These are phyloP conservation scores for Synodontis membranacea DNA, from an alignment of 2,113 vertebrate genomes.

Conservation along the genomic window DNA sequence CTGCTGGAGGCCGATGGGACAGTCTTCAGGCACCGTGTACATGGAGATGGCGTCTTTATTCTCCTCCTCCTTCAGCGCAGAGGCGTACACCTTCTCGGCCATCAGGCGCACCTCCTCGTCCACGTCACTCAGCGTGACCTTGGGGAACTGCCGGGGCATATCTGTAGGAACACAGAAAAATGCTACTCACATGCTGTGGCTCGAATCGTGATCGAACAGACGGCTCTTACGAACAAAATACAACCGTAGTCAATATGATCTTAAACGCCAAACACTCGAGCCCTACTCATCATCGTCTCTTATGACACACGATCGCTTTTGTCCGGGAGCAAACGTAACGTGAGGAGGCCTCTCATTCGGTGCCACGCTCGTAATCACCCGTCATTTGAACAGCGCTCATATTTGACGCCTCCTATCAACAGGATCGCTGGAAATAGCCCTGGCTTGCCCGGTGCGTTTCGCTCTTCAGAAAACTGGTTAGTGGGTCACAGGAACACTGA, in stretches of 20 bases:
- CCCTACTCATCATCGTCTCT: background rate
- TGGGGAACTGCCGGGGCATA: conserved; percentile 87
- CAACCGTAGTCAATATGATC: background rate
- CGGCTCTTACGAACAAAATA: background rate
- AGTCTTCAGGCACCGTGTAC: conserved; percentile 90
- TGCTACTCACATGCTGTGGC: background rate
- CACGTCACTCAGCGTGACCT: conserved; percentile 81
- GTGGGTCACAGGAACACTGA: conserved; percentile 17
- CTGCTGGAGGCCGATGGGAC: conserved; percentile 93
- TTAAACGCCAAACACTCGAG: background rate
- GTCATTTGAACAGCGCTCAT: background rate
- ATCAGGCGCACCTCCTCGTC: conserved; percentile 86
- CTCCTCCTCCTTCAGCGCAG: conserved; percentile 89
- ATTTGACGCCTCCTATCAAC: conserved; percentile 20
- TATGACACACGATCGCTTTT: background rate
- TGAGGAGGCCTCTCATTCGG: background rate
- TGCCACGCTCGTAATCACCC: conserved; percentile 14
- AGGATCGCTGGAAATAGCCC: conserved; percentile 39
- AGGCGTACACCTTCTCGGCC: conserved; percentile 92
- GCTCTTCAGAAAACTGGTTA: conserved; percentile 38
- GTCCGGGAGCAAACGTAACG: background rate
- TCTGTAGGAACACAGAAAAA: conserved; percentile 64
- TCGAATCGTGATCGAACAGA: background rate
- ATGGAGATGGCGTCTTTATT: conserved; percentile 85
- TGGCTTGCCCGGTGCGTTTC: background rate